A percentile compares a stretch with the other conserved stretches of the same genome.
Evolutionary conservation across 2,888 invertebrate species (phyloP).

Genomic region (Stomorhina lunata): DNA sequence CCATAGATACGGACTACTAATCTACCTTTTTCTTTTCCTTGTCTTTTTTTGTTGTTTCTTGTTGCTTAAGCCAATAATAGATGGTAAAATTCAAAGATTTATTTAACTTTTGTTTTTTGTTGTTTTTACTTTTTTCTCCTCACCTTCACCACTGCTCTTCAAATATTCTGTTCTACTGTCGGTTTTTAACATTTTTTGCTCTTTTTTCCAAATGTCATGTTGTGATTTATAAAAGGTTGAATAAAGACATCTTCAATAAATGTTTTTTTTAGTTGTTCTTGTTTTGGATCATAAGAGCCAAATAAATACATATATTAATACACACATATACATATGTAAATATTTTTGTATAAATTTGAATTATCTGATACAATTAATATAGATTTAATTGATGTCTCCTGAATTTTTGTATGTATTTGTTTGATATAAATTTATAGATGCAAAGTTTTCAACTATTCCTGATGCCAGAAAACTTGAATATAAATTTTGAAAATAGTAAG

Average conservation of each 20-base stretch:
- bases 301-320: too few species aligned
- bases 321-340: too few species aligned
- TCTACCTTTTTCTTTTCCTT: conserved; percentile 27
- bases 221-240: conserved; percentile 49
- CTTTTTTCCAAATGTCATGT: conserved; percentile 41
- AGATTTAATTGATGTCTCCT: conserved; percentile 19
- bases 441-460: neutral
- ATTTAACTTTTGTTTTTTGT: conserved; percentile 38
- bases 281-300: conserved; percentile 2
- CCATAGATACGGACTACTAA: conserved; percentile 7
- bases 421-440: neutral
- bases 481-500: too few species aligned
- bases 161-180: conserved; percentile 3
- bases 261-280: conserved; percentile 33
- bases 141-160: conserved; percentile 14
- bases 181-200: conserved; percentile 13
- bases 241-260: conserved; percentile 29
- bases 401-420: neutral
- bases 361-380: conserved; percentile 52
- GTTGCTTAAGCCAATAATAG: conserved; percentile 29
- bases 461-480: neutral
- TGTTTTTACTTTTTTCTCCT: neutral
- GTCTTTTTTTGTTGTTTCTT: neutral
- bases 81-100: conserved; percentile 43
- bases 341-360: too few species aligned